Percentiles rank a stretch among this genome's conserved stretches.
Conservation (phyloP, 2,888 invertebrate species). For the Lasioglossum lativentre region DNA sequence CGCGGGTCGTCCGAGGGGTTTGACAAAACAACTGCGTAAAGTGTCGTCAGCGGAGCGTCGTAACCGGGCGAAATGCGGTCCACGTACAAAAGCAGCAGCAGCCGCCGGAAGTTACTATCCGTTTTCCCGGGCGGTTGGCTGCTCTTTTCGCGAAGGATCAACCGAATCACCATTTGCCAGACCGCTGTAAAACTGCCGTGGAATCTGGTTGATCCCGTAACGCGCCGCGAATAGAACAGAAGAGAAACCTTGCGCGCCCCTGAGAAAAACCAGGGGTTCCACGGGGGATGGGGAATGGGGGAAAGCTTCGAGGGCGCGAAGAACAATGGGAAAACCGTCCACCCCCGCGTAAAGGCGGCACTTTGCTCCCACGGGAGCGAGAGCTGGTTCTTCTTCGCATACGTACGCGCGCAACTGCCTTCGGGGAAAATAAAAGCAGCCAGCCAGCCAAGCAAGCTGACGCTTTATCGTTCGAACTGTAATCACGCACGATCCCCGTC, state of each 20-base stretch:
- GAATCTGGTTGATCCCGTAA: slow-evolving; percentile 43
- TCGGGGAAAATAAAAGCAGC: slow-evolving; percentile 48
- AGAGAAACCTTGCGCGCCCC: neutral
- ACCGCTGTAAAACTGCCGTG: slow-evolving; percentile 34
- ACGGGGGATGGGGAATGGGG: neutral
- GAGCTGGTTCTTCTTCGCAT: slow-evolving; percentile 18
- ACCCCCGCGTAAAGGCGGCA: slow-evolving; percentile 22
- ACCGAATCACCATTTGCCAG: slow-evolving; percentile 46
- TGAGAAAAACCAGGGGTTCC: neutral
- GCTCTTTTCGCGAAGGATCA: slow-evolving; percentile 38
- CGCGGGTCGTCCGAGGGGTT: neutral
- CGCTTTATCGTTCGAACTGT: slow-evolving; percentile 58
- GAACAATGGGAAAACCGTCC: slow-evolving; percentile 45
- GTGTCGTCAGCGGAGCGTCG: slow-evolving; percentile 9
- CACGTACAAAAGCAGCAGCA: slow-evolving; percentile 20
- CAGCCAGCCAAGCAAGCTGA: neutral
- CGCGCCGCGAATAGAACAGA: neutral
- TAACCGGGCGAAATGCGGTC: slow-evolving; percentile 29
- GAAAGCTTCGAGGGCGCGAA: slow-evolving; percentile 29
- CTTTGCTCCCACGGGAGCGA: slow-evolving; percentile 16
- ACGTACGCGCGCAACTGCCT: neutral
- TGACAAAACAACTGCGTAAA: slow-evolving; percentile 26
- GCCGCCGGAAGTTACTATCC: slow-evolving; percentile 21
- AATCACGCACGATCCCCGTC: slow-evolving; percentile 57
- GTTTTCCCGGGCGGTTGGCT: slow-evolving; percentile 16